Conservation (phyloP, 2,113 vertebrate genomes). For the Pluvianellus socialis region DNA sequence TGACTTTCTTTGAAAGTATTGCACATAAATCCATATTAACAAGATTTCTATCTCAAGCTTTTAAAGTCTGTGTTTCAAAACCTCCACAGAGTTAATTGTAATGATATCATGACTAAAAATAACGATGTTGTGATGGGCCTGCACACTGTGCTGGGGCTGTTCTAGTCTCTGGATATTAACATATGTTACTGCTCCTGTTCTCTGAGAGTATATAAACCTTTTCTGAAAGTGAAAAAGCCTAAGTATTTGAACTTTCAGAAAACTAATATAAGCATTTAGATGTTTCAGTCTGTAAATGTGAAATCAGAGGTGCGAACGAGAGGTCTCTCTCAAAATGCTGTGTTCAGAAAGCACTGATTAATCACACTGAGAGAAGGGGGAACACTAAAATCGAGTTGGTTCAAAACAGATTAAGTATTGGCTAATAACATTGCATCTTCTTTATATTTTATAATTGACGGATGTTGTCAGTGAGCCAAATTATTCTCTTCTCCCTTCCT, state of each 20-base stretch:
- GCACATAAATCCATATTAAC: background rate
- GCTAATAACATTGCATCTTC: background rate
- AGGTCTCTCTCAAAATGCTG: background rate
- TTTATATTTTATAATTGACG: background rate
- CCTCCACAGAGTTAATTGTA: background rate
- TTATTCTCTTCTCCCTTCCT: slow-evolving; percentile 42
- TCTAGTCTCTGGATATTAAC: background rate
- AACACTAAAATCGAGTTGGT: background rate
- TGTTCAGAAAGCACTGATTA: background rate
- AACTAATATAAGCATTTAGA: background rate
- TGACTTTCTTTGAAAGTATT: background rate
- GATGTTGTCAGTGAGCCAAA: slow-evolving; percentile 31
- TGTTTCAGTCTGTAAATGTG: background rate
- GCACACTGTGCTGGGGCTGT: background rate
- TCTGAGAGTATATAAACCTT: background rate
- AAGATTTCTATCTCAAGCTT: background rate
- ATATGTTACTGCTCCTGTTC: background rate
- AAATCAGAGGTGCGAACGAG: background rate
- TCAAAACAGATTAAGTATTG: background rate
- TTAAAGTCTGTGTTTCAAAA: background rate
- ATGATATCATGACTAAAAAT: slow-evolving; percentile 30
- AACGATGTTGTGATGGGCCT: background rate
- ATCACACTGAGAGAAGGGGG: background rate
- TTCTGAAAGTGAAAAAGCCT: background rate
- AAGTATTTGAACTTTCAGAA: background rate